A percentile compares a stretch with the other conserved stretches of the same genome.
phyloP scores from a whole-genome alignment of 2,113 vertebrate species.

The Cyprinus carpio region DNA sequence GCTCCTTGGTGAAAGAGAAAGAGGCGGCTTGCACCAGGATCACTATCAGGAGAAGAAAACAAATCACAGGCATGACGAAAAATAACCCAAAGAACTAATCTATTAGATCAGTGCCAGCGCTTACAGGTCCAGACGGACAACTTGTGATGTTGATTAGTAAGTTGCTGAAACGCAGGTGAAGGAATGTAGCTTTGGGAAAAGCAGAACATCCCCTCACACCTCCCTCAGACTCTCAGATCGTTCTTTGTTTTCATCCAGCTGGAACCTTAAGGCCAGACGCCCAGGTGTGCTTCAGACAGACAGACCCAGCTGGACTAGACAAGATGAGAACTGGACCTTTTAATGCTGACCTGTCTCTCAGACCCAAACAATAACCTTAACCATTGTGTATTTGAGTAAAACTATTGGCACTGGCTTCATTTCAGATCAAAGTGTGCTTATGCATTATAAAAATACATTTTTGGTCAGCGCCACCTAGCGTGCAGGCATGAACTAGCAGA shows the following conservation, averaged over 20 bases:
- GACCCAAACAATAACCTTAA: slow-evolving; percentile 22
- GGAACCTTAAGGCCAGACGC: slow-evolving; percentile 13
- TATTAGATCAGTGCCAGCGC: background rate
- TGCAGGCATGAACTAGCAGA: too few relatives aligned
- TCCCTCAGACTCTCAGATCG: background rate
- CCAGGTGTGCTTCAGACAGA: slow-evolving; percentile 49
- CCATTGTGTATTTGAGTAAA: background rate
- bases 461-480: too few relatives aligned
- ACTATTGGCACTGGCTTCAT: background rate
- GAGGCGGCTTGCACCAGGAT: slow-evolving; percentile 61
- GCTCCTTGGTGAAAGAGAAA: slow-evolving; percentile 83
- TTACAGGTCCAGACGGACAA: background rate
- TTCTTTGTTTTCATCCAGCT: slow-evolving; percentile 37
- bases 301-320: background rate
- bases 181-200: slow-evolving; percentile 5
- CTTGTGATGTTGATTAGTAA: background rate
- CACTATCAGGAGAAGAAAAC: slow-evolving; percentile 48
- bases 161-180: background rate
- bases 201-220: background rate
- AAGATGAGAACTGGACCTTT: background rate
- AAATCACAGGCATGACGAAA: slow-evolving; percentile 3
- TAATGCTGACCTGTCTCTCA: background rate
- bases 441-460: too few relatives aligned
- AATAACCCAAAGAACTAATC: background rate
- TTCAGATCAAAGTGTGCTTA: background rate